phyloP scores from a whole-genome alignment of 1,140 invertebrate genomes.

The Lordiphosa collinella region DNA sequence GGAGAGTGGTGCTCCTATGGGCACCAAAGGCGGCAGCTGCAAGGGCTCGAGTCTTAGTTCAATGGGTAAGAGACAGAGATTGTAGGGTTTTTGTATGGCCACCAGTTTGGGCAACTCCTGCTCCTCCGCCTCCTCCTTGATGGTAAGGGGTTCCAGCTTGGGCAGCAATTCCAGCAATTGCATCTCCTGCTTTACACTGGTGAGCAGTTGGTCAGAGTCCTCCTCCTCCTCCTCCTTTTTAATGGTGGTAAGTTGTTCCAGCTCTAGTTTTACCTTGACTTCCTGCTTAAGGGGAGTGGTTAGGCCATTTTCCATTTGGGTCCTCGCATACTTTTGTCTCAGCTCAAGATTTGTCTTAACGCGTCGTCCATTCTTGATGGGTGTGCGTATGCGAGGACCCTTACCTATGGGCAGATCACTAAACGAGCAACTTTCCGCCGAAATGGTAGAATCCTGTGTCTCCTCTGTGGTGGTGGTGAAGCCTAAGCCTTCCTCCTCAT shows the following conservation, averaged over 20 bases:
- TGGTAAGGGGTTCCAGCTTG: constrained; percentile 41
- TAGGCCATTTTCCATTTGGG: constrained; percentile 11
- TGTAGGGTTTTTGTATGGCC: constrained; percentile 48
- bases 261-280: constrained; percentile 12
- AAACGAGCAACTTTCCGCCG: constrained; percentile 48
- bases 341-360: constrained; percentile 70
- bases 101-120: constrained; percentile 59
- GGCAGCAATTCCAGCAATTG: constrained; percentile 35
- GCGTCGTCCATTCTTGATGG: constrained; percentile 57
- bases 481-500: constrained; percentile 65
- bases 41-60: constrained; percentile 49
- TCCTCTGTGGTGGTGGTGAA: constrained; percentile 68
- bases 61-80: constrained; percentile 25
- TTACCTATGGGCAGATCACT: constrained; percentile 66
- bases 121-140: constrained; percentile 33
- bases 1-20: constrained; percentile 56
- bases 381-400: constrained; percentile 69
- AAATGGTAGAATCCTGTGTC: constrained; percentile 68
- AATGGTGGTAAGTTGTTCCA: constrained; percentile 21
- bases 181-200: constrained; percentile 33
- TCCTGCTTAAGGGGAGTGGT: constrained; percentile 36
- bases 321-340: constrained; percentile 45
- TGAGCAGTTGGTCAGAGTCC: constrained; percentile 18
- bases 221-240: constrained; percentile 30
- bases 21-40: constrained; percentile 55